These are phyloP conservation scores for Neopelma chrysocephalum DNA, from an alignment of 2,797 vertebrate species.

Conservation along the genomic window DNA sequence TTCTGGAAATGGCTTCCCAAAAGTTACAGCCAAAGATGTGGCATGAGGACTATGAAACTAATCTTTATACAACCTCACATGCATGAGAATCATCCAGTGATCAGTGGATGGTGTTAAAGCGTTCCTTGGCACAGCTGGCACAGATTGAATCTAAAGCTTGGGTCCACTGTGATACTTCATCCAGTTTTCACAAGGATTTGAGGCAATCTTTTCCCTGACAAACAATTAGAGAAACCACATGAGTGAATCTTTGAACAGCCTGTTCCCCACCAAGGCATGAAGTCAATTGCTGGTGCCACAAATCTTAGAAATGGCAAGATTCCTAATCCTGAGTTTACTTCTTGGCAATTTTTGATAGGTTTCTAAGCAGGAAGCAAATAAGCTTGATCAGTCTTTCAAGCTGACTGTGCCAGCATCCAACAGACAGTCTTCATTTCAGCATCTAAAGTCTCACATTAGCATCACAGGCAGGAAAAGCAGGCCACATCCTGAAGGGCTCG, in stretches of 20 bases:
- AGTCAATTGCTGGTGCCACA: not conserved
- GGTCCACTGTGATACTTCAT: not conserved
- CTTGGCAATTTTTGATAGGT: conserved; percentile 15
- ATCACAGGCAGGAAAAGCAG: not conserved
- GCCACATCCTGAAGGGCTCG: not conserved
- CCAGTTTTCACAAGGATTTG: not conserved
- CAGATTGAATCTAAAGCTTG: not conserved
- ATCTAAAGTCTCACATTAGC: not conserved
- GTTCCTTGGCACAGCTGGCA: not conserved
- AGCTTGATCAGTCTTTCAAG: not conserved
- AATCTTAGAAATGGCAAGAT: conserved; percentile 17
- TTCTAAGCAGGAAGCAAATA: conserved; percentile 1
- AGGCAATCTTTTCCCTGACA: not conserved
- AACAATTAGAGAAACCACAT: not conserved
- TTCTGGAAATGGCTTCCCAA: not conserved
- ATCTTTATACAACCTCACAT: not conserved
- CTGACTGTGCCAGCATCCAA: not conserved
- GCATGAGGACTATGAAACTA: not conserved
- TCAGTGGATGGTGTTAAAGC: not conserved
- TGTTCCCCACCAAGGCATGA: not conserved
- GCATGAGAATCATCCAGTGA: not conserved
- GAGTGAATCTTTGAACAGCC: not conserved
- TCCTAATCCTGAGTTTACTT: conserved; percentile 51
- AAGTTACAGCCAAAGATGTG: not conserved
- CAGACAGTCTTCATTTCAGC: not conserved